These are phyloP conservation scores for Drosophila asahinai DNA, from an alignment of 1,140 invertebrate species.

Conservation along the genomic window DNA sequence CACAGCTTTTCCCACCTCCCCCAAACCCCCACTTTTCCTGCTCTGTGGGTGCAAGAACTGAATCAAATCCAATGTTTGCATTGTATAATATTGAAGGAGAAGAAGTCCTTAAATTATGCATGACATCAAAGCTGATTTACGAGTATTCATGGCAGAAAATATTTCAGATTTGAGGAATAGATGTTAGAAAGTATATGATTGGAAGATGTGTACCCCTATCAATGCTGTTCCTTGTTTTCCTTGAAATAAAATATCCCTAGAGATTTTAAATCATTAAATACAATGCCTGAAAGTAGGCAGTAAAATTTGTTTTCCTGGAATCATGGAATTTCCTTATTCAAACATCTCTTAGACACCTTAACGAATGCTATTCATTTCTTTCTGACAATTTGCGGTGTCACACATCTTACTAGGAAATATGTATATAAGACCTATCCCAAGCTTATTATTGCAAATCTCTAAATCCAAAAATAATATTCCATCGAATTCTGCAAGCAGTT, in stretches of 20 bases:
- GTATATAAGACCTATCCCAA: neutral
- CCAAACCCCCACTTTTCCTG: conserved; percentile 8
- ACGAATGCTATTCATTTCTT: neutral
- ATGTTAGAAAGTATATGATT: neutral
- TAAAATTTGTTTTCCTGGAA: neutral
- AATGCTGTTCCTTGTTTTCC: neutral
- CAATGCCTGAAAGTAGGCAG: neutral
- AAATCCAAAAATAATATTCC: neutral
- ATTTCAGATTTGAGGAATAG: neutral
- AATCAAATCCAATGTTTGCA: conserved; percentile 28
- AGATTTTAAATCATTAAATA: neutral
- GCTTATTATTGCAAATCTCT: neutral
- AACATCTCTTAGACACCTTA: neutral
- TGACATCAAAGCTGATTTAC: conserved; percentile 13
- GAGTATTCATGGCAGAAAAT: neutral
- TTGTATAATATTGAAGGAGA: conserved; percentile 9
- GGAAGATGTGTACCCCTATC: no score
- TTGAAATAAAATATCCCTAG: neutral
- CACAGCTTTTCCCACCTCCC: conserved; percentile 12
- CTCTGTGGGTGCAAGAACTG: neutral
- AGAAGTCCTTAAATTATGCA: conserved; percentile 19
- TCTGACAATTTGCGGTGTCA: neutral
- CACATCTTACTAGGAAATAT: neutral
- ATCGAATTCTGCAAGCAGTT: neutral
- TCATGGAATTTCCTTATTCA: neutral